Evolutionary conservation across 35 echinoderm and acorn worm species (phyloP).

Genomic region (Ptychodera flava): DNA sequence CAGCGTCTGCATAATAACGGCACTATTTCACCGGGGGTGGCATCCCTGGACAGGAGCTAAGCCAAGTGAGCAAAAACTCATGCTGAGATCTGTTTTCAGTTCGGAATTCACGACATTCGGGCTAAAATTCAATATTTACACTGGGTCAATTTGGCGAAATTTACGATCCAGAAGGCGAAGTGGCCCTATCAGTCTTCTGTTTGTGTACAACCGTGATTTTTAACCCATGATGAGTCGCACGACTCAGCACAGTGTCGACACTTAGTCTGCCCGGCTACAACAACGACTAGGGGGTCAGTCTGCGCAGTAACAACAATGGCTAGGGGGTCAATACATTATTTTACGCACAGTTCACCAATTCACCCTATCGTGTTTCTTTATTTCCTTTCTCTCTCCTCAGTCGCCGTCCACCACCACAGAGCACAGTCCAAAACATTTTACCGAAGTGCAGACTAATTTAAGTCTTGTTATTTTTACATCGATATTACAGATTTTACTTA

Average conservation of each 20-base stretch:
- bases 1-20: too few species aligned
- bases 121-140: not conserved
- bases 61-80: too few species aligned
- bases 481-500: too few species aligned
- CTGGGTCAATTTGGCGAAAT: not conserved
- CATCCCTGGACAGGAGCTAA: too few species aligned
- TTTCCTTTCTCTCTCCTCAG: not conserved
- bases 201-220: too few species aligned
- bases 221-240: too few species aligned
- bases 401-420: not conserved
- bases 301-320: not conserved
- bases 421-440: too few species aligned
- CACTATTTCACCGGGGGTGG: not conserved
- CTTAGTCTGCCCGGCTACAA: not conserved
- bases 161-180: not conserved
- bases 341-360: not conserved
- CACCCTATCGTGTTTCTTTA: not conserved
- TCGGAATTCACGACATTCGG: not conserved
- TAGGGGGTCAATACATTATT: not conserved
- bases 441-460: too few species aligned
- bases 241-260: not conserved
- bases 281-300: not conserved
- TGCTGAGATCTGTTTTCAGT: too few species aligned
- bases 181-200: too few species aligned
- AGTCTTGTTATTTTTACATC: too few species aligned